Conservation (phyloP, 2,113 vertebrate genomes). For the Chloropsis cyanopogon region DNA sequence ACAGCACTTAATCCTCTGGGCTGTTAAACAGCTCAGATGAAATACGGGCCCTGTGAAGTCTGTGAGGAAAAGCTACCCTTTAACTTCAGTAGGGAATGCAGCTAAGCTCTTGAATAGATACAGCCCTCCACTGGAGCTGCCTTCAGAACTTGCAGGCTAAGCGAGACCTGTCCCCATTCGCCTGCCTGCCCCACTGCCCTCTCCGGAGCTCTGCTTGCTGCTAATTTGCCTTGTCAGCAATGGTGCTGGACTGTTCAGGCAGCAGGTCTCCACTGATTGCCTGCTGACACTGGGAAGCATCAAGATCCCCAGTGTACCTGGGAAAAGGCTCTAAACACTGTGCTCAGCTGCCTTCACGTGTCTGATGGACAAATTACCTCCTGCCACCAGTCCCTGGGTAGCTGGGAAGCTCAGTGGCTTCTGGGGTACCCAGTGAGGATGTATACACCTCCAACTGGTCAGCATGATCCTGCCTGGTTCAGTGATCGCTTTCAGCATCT, state of each 20-base stretch:
- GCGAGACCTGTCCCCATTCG: rapidly evolving
- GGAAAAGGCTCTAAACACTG: not conserved
- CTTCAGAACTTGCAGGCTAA: not conserved
- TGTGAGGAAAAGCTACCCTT: not conserved
- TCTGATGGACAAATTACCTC: not conserved
- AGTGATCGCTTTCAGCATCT: not conserved
- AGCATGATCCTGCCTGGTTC: not conserved
- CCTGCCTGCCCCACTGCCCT: rapidly evolving
- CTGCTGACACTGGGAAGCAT: not conserved
- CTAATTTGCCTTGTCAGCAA: not conserved
- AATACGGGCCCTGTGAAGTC: not conserved
- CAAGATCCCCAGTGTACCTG: rapidly evolving
- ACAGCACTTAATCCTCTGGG: not conserved
- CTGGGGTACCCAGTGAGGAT: no score
- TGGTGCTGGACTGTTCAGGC: not conserved
- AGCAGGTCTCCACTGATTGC: not conserved
- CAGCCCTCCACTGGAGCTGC: not conserved
- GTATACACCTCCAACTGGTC: not conserved
- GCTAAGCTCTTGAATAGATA: not conserved
- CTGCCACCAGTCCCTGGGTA: not conserved
- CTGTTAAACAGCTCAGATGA: not conserved
- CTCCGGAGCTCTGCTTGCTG: not conserved
- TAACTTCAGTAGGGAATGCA: not conserved
- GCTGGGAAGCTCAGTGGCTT: not conserved
- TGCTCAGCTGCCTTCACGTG: not conserved